Evolutionary conservation across 2,888 invertebrate genomes (phyloP), one percentile per base, ranked within the genome.

Genomic region (Alloplasta piceator): DNA sequence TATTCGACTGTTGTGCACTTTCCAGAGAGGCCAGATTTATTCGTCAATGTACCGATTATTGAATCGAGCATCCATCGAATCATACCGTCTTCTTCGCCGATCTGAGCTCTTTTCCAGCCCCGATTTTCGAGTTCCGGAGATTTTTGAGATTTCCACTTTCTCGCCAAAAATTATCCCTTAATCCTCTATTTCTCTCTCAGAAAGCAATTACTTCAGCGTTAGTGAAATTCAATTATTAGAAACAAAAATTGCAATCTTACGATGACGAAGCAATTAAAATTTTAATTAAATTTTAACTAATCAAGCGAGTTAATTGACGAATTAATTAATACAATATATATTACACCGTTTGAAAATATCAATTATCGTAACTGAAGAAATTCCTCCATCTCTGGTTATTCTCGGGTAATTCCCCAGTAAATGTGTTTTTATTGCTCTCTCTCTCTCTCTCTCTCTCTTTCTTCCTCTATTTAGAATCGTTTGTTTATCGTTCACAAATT

Each of bases 21-120:
- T 55, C 63, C 26, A 26, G 26, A 26, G 26, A 46, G 60, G n/a
- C 63, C 39, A 74, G 56, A 39, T 68, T 38, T 52, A 14, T 26
- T 16, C 26, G 70, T 68, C 12, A 78, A 84, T 86, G 83, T 91
- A 91, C 91, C 91, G 83, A 84, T 86, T 67, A 90, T 79, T 72
- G 83, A 86, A 75, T 87, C 85, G 84, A 90, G 87, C 85, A 91
- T 87, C 86, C 87, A 86, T 73, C 90, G 90, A 83, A 91, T 85
- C 91, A 91, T 91, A 87, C 88, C 89, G 88, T 77, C 80, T 66
- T 68, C 78, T 76, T 73, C 71, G 55, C 56, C 70, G 60, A 56
- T 12, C n/a, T 38, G 68, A 46, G 39, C 55, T 9, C 46, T 61
- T 61, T 41, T 58, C 39, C 26, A 26, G 26, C 26, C 3, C 26